A percentile compares a stretch with the other conserved stretches of the same genome.
These are phyloP conservation scores for Drosophila mettleri DNA, from an alignment of 2,888 invertebrate species.

Conservation along the genomic window DNA sequence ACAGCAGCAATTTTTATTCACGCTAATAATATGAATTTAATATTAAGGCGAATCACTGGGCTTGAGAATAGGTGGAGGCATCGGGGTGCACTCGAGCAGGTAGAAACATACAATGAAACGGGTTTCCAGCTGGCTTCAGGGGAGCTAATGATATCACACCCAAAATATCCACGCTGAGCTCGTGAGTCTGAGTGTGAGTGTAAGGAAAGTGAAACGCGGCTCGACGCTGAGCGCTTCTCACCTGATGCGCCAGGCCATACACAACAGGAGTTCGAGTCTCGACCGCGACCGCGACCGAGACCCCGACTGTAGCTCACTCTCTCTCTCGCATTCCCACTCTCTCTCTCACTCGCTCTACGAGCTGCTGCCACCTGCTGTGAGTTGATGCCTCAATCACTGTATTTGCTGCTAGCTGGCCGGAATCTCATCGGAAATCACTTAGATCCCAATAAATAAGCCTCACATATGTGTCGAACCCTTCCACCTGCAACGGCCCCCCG, in stretches of 20 bases:
- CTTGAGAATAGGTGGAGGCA: not conserved
- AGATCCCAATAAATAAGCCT: slow-evolving; percentile 85
- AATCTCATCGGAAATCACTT: slow-evolving; percentile 85
- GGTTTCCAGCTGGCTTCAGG: slow-evolving; percentile 55
- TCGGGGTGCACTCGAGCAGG: slow-evolving; percentile 30
- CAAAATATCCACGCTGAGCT: slow-evolving; percentile 40
- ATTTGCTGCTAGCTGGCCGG: slow-evolving; percentile 61
- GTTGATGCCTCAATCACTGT: slow-evolving; percentile 82
- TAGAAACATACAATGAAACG: slow-evolving; percentile 61
- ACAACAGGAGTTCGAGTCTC: slow-evolving; percentile 63
- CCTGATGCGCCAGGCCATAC: slow-evolving; percentile 82
- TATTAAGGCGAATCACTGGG: slow-evolving; percentile 30
- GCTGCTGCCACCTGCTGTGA: slow-evolving; percentile 80
- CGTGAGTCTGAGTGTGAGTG: slow-evolving; percentile 15
- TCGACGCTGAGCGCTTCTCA: slow-evolving; percentile 74
- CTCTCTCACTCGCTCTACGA: slow-evolving; percentile 13
- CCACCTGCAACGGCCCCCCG: slow-evolving; percentile 5
- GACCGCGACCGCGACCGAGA: not conserved
- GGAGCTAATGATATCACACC: slow-evolving; percentile 81
- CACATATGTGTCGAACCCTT: slow-evolving; percentile 44
- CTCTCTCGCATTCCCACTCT: not conserved
- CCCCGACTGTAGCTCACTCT: not conserved
- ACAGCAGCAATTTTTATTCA: slow-evolving; percentile 69
- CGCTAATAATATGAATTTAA: slow-evolving; percentile 76
- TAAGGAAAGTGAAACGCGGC: slow-evolving; percentile 72